Conservation (phyloP, 1,140 invertebrate species). For the Aphidius gifuensis region DNA sequence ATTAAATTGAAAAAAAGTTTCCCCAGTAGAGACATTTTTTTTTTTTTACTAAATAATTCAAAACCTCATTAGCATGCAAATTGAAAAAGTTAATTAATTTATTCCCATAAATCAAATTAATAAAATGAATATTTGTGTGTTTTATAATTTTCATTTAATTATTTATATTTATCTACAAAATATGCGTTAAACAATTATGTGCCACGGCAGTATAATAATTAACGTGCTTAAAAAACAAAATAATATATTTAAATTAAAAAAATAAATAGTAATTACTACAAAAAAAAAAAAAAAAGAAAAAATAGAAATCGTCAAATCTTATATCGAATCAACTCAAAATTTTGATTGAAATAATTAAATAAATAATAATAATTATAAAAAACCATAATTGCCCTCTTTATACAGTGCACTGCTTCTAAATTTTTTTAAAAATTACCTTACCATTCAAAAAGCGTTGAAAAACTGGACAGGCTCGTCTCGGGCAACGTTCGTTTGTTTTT, state of each 20-base stretch:
- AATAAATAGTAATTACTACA: neutral
- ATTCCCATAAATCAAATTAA: neutral
- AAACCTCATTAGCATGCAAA: too few relatives aligned
- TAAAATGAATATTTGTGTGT: too few relatives aligned
- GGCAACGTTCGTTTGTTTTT: constrained; percentile 40
- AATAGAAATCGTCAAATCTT: constrained; percentile 30
- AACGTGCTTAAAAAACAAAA: too few relatives aligned
- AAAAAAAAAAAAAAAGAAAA: constrained; percentile 9
- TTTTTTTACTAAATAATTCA: neutral
- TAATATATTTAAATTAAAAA: too few relatives aligned
- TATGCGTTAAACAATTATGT: too few relatives aligned
- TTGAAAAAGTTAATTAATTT: too few relatives aligned
- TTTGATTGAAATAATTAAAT: constrained; percentile 13
- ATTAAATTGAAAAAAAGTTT: neutral
- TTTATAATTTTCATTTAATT: too few relatives aligned
- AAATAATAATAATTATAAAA: constrained; percentile 13
- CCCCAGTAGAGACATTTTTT: too few relatives aligned
- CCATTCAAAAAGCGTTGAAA: constrained; percentile 37
- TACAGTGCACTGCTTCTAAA: constrained; percentile 52
- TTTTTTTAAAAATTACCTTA: constrained; percentile 35
- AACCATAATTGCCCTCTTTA: constrained; percentile 39
- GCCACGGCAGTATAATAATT: too few relatives aligned
- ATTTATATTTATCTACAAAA: too few relatives aligned
- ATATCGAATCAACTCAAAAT: neutral
- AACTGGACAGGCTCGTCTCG: constrained; percentile 39